Conservation (phyloP, 1,140 invertebrate genomes). For the Hyphantria cunea region DNA sequence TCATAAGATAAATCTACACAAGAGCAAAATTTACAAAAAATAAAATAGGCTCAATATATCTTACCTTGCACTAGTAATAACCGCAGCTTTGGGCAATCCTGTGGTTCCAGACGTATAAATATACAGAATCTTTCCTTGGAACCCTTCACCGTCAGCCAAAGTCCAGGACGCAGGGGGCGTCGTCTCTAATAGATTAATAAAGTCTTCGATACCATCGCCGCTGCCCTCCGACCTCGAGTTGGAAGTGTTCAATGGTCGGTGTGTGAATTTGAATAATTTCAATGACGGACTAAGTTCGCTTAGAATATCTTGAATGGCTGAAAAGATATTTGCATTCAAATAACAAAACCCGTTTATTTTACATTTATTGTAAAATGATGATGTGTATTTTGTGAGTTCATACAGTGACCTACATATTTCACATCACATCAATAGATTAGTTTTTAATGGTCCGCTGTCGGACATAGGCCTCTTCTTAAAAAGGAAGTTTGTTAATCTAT, state of each 20-base stretch:
- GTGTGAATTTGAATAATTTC: constrained; percentile 69
- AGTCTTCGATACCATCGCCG: constrained; percentile 56
- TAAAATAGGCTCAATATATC: too few species aligned
- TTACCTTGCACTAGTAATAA: constrained; percentile 89
- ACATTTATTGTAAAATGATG: too few species aligned
- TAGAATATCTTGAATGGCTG: constrained; percentile 73
- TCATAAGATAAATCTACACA: too few species aligned
- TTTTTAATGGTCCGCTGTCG: too few species aligned
- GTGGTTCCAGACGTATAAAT: constrained; percentile 96
- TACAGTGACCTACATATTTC: too few species aligned
- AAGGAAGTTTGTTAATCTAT: too few species aligned
- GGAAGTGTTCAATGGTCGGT: constrained; percentile 45
- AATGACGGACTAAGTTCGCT: constrained; percentile 62
- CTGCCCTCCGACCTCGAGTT: constrained; percentile 31
- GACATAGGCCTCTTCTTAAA: too few species aligned
- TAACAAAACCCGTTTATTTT: not conserved
- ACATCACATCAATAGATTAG: too few species aligned
- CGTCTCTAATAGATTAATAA: constrained; percentile 59
- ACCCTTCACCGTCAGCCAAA: constrained; percentile 66
- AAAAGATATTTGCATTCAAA: constrained; percentile 32
- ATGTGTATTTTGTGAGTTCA: too few species aligned
- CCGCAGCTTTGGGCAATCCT: constrained; percentile 93
- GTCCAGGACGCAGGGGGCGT: constrained; percentile 57
- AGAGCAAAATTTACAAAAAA: too few species aligned
- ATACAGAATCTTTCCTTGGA: constrained; percentile 86